Percentiles rank a stretch among this genome's conserved stretches.
Conservation (phyloP, 2,888 invertebrate genomes). For the Caenorhabditis becei region DNA sequence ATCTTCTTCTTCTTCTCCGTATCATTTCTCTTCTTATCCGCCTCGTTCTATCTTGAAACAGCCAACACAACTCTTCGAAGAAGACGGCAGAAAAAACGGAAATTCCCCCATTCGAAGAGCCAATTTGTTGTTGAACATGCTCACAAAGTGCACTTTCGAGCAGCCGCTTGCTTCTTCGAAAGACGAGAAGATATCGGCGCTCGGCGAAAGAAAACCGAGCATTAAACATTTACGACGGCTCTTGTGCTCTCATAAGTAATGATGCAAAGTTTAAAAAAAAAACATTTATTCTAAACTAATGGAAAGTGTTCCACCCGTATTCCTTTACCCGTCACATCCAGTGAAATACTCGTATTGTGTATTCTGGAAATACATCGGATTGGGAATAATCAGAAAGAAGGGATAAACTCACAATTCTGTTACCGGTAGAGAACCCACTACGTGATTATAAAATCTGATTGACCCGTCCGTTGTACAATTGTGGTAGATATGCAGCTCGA, state of each 20-base stretch:
- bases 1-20: not conserved
- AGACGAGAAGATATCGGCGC: not conserved
- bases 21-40: not conserved
- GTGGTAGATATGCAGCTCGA: constrained; percentile 3
- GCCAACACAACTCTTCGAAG: not conserved
- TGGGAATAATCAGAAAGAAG: not conserved
- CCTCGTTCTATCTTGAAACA: too few relatives aligned
- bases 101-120: not conserved
- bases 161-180: not conserved
- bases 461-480: constrained; percentile 14
- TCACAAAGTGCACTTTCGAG: constrained; percentile 3
- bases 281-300: too few relatives aligned
- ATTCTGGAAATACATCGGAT: constrained; percentile 1
- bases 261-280: constrained; percentile 9
- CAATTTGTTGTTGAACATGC: constrained; percentile 13
- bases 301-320: not conserved
- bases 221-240: not conserved
- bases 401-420: constrained; percentile 11
- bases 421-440: not conserved
- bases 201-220: not conserved
- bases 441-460: not conserved
- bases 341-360: not conserved
- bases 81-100: not conserved
- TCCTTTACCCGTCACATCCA: not conserved
- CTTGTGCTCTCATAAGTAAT: not conserved